A percentile compares a stretch with the other conserved stretches of the same genome.
phyloP scores from a whole-genome alignment of 2,888 invertebrate species.

The Apotomis capreana region DNA sequence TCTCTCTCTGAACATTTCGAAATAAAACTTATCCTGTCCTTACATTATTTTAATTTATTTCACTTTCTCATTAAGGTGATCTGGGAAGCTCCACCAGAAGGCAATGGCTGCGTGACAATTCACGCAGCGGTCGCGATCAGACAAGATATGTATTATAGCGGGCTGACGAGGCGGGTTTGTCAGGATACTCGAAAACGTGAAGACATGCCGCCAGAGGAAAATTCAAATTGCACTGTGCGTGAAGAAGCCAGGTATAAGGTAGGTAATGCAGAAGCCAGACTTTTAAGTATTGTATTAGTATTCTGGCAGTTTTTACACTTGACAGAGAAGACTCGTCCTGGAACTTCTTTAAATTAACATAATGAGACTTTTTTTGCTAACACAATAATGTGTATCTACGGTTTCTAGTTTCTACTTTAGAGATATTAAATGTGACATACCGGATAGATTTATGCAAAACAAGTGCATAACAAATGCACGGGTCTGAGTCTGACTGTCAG shows the following conservation, averaged over 20 bases:
- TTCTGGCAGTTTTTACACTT: neutral
- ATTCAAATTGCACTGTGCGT: conserved; percentile 66
- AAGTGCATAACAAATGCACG: too few relatives aligned
- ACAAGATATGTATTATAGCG: conserved; percentile 72
- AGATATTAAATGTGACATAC: too few relatives aligned
- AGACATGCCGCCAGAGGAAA: conserved; percentile 71
- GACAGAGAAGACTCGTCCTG: too few relatives aligned
- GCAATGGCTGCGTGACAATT: conserved; percentile 72
- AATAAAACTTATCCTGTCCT: too few relatives aligned
- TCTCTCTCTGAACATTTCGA: too few relatives aligned
- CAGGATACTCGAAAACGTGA: conserved; percentile 72
- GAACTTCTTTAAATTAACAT: too few relatives aligned
- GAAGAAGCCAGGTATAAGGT: conserved; percentile 76
- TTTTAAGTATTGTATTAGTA: neutral
- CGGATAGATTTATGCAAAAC: too few relatives aligned
- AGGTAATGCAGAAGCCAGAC: conserved; percentile 11
- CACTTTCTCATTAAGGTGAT: conserved; percentile 54
- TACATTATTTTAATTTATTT: too few relatives aligned
- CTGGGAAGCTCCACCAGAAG: conserved; percentile 72
- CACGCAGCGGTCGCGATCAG: conserved; percentile 71
- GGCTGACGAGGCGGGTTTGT: conserved; percentile 68
- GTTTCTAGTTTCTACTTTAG: too few relatives aligned
- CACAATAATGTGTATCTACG: too few relatives aligned
- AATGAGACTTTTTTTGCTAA: too few relatives aligned
- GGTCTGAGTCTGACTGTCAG: too few relatives aligned